Evolutionary conservation across 1,140 invertebrate genomes (phyloP), one percentile per base, ranked within the genome.

Genomic region (Agrilus planipennis): DNA sequence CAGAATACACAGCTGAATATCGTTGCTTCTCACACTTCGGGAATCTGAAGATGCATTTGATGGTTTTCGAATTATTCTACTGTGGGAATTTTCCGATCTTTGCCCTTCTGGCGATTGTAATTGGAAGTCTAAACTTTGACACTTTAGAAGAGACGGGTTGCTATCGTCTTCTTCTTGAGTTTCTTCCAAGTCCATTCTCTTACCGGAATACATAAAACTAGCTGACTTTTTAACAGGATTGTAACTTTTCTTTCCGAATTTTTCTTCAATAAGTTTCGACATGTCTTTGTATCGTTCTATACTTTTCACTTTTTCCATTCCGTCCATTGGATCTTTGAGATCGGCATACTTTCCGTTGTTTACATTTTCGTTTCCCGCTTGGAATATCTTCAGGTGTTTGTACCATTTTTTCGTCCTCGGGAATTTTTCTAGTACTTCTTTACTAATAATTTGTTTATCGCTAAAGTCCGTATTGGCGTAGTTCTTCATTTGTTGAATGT

Each of bases 151-250:
- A 9, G 55, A 39, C n/a, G 52, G 46, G 25, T 50, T 48, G 27
- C 43, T 47, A 31, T 35, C 40, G 5, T 12, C 38, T 21, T 47
- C 25, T 17, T 20, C 30, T 20, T 34, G 31, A 1, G 39, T 46
- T 23, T 55, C 52, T 29, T 53, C 46, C 6, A 53, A 27, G 27
- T 55, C 47, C 11, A 55, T 50, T 5, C 46, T 30, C 45, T 55
- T 58, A 0, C 46, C 47, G 2, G 55, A 49, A 40, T 56, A 58
- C 55, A 58, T 58, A 40, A 58, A 58, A 39, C 53, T 56, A 5
- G 55, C 55, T 0, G 55, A 58, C 34, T 58, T 58, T 38, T 58
- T 58, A 15, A 58, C 54, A 0, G 55, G 55, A 44, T 58, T 58
- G 17, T 54, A 52, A 29, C 46, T 48, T 17, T 52, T 52, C 29